Evolutionary conservation across 2,113 vertebrate genomes (phyloP).

Genomic region (Actinemys pallida): DNA sequence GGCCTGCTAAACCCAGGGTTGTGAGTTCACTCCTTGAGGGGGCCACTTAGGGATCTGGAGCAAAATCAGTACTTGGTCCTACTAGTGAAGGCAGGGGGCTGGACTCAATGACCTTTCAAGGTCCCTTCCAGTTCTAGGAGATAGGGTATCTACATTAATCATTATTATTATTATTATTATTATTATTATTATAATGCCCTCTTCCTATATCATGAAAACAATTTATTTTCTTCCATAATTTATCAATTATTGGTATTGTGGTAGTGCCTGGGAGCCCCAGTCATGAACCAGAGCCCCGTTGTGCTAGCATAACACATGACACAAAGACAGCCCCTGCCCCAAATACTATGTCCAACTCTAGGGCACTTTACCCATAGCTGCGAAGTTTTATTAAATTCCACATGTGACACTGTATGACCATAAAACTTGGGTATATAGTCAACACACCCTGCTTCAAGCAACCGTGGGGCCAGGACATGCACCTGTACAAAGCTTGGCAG

Average conservation of each 20-base stretch:
- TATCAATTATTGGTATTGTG: neutral
- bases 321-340: neutral
- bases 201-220: neutral
- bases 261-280: neutral
- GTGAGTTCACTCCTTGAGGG: too few relatives aligned
- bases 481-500: neutral
- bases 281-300: fast-evolving
- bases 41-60: too few relatives aligned
- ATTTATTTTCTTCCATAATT: neutral
- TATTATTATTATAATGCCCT: neutral
- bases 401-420: neutral
- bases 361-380: neutral
- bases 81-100: too few relatives aligned
- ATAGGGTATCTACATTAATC: too few relatives aligned
- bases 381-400: neutral
- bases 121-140: too few relatives aligned
- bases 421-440: too few relatives aligned
- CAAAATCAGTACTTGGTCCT: too few relatives aligned
- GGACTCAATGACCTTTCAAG: too few relatives aligned
- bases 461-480: neutral
- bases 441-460: too few relatives aligned
- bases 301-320: neutral
- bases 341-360: too few relatives aligned
- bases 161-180: too few relatives aligned
- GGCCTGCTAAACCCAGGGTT: too few relatives aligned